Conservation (phyloP, 2,797 vertebrate species). For the Spizella passerina region DNA sequence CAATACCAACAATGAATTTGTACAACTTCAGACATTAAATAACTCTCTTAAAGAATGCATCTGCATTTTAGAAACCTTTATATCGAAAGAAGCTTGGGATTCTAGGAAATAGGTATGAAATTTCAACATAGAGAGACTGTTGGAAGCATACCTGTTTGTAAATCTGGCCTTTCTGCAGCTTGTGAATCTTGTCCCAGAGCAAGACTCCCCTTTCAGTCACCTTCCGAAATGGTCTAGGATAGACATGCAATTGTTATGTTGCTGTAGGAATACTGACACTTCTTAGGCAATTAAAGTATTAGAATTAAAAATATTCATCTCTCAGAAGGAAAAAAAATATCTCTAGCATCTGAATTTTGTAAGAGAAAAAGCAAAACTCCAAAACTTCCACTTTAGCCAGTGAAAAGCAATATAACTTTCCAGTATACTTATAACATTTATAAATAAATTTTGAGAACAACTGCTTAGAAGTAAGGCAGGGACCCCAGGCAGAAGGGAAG, state of each 20-base stretch:
- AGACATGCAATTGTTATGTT: neutral
- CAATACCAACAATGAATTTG: neutral
- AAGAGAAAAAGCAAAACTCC: neutral
- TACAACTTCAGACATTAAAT: neutral
- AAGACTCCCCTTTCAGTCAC: slow-evolving; percentile 92
- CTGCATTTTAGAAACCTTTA: neutral
- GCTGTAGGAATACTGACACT: neutral
- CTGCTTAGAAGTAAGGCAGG: neutral
- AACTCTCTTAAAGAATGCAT: neutral
- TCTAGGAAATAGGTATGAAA: neutral
- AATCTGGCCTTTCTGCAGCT: slow-evolving; percentile 93
- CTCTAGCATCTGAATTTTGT: neutral
- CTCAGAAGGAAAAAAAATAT: neutral
- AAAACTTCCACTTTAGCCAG: neutral
- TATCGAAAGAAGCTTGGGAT: neutral
- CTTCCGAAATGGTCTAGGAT: slow-evolving; percentile 90
- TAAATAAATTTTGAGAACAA: neutral
- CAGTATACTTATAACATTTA: neutral
- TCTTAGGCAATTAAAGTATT: neutral
- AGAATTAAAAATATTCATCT: neutral
- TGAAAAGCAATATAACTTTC: neutral
- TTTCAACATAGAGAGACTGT: neutral
- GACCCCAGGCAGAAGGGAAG: neutral
- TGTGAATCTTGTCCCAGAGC: slow-evolving; percentile 96
- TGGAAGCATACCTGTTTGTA: slow-evolving; percentile 91